These are phyloP conservation scores for Ptychochromis oligacanthus DNA, from an alignment of 2,113 vertebrate genomes.

Conservation along the genomic window DNA sequence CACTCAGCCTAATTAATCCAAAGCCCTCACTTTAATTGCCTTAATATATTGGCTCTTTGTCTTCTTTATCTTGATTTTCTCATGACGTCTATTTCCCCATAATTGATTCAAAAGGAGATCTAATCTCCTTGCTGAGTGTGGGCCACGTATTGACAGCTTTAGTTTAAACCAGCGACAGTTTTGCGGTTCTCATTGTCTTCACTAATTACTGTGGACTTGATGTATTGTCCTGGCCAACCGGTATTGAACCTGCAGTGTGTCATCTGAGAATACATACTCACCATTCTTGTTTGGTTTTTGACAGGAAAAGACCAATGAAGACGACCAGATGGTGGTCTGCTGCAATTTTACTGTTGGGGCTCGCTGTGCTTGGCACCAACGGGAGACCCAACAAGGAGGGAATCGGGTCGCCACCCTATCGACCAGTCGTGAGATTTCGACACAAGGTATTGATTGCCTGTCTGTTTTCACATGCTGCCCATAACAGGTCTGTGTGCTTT, in stretches of 20 bases:
- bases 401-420: conserved; percentile 71
- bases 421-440: conserved; percentile 80
- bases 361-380: conserved; percentile 56
- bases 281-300: conserved; percentile 58
- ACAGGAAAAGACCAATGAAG: conserved; percentile 79
- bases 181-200: conserved; percentile 61
- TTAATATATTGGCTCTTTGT: conserved; percentile 72
- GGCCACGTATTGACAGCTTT: conserved; percentile 72
- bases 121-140: conserved; percentile 64
- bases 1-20: conserved; percentile 67
- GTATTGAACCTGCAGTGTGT: conserved; percentile 37
- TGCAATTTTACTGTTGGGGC: conserved; percentile 69
- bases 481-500: conserved; percentile 27
- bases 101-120: conserved; percentile 78
- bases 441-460: conserved; percentile 82
- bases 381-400: conserved; percentile 73
- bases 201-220: conserved; percentile 74
- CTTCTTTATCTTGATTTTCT: conserved; percentile 73
- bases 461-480: conserved; percentile 51
- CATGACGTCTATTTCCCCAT: conserved; percentile 66
- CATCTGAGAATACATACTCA: conserved; percentile 23
- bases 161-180: conserved; percentile 71
- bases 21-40: conserved; percentile 67
- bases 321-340: conserved; percentile 65
- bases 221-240: conserved; percentile 55